These are phyloP conservation scores for Periophthalmodon schlosseri DNA, from an alignment of 2,113 vertebrate species.

Conservation along the genomic window DNA sequence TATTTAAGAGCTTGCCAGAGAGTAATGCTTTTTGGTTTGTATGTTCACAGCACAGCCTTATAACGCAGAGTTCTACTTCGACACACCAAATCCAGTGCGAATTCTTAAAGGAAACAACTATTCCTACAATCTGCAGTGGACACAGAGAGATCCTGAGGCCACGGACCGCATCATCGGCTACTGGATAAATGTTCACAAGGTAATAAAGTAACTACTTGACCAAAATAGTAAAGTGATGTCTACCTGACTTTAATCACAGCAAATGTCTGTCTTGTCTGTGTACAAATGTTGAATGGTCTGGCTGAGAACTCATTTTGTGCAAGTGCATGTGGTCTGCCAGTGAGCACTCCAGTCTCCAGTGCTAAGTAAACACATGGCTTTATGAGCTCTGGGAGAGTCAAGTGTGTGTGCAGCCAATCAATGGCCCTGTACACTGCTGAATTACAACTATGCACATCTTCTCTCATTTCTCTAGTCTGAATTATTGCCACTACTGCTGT, in stretches of 20 bases:
- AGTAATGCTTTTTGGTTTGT: not conserved
- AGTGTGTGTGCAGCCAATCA: constrained; percentile 52
- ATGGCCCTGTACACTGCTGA: constrained; percentile 53
- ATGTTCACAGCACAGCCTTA: constrained; percentile 85
- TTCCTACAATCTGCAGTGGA: constrained; percentile 96
- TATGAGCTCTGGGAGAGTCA: constrained; percentile 51
- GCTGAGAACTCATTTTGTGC: constrained; percentile 2
- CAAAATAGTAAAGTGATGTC: not conserved
- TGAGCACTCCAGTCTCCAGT: constrained; percentile 35
- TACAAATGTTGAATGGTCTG: constrained; percentile 5
- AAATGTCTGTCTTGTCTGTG: constrained; percentile 13
- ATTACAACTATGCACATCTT: constrained; percentile 44
- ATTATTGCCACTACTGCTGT: too few species aligned
- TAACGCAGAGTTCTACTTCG: constrained; percentile 97
- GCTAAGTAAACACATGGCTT: constrained; percentile 58
- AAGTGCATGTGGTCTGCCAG: constrained; percentile 3
- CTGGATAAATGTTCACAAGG: constrained; percentile 87
- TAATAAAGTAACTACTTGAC: constrained; percentile 59
- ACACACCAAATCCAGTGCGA: constrained; percentile 93
- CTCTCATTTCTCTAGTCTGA: not conserved
- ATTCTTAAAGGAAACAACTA: constrained; percentile 93
- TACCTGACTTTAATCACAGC: not conserved
- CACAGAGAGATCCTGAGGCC: constrained; percentile 90
- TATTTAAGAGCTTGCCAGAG: not conserved
- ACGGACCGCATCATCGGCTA: constrained; percentile 91